Base-by-base conservation (phyloP, 2,113 vertebrate species). In the Dasyornis broadbenti region DNA sequence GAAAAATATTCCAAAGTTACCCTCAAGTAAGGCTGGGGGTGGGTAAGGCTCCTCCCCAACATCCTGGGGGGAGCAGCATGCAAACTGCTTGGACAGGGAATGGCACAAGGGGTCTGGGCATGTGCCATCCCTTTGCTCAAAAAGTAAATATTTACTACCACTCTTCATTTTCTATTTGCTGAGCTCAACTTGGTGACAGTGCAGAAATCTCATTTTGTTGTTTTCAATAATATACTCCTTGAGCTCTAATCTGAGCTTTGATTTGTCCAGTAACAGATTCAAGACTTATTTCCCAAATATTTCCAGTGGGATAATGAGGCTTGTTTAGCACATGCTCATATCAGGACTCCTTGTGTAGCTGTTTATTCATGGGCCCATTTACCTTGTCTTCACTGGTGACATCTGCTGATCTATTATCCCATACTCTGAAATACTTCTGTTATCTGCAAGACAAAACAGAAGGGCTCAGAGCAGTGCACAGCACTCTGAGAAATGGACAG, bases 371-470 rank as follows among this genome's bases (percentile, higher is more conserved):
- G 18, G 44, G 44, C 50, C 39, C 63, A 17, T 33, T 52, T 49
- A 81, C 56, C 40, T 89, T 14, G 6, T 52, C 76, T 73, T 82
- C 88, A 57, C 66, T 63, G 88, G 35, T 2, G 7, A 72, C 2
- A 5, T 59, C 49, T 78, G 82, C 42, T 90, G 54, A 83, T 63
- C 40, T 70, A 39, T 59, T n/a, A 53, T 57, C 54, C 47, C 11
- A 3, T 15, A 19, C 33, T 88, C 64, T 44, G 27, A 85, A 82
- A 57, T n/a, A 47, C 6, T 78, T 89, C 18, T 69, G 57, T 82
- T 80, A 73, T 80, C 86, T 92, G 85, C 30, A 92, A 89, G 71
- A 90, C 54, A 94, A 83, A 93, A 86, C 59, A 95, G 42, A 90
- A 73, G 75, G 15, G 61, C 82, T 95, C 73, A 82, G 65, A 77